A percentile compares a stretch with the other conserved stretches of the same genome.
Conservation (phyloP, 2,113 vertebrate genomes). For the Orycteropus afer region DNA sequence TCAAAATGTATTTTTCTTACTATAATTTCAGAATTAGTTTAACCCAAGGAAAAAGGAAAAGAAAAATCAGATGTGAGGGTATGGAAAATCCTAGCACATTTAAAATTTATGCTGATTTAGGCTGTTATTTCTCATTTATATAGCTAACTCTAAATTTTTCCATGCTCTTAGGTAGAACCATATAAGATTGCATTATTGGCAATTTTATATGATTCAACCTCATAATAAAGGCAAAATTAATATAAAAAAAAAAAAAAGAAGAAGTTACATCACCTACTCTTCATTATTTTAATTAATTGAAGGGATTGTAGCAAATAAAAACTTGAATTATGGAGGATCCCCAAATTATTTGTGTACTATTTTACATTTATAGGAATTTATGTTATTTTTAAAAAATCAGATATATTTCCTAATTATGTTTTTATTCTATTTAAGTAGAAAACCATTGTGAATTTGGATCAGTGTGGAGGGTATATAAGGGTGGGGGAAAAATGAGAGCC, state of each 20-base stretch:
- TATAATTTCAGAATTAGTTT: slow-evolving; percentile 60
- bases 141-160: slow-evolving; percentile 29
- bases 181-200: background rate
- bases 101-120: slow-evolving; percentile 8
- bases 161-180: background rate
- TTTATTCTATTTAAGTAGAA: slow-evolving; percentile 29
- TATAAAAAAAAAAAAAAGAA: background rate
- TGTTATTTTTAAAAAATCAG: slow-evolving; percentile 22
- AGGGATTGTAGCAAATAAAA: background rate
- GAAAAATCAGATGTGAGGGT: slow-evolving; percentile 17
- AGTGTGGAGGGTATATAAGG: background rate
- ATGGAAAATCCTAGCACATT: background rate
- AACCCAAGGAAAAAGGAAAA: background rate
- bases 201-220: background rate
- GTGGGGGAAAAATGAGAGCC: background rate
- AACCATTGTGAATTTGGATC: slow-evolving; percentile 17
- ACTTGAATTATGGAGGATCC: background rate
- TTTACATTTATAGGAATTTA: background rate
- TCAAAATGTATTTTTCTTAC: slow-evolving; percentile 23
- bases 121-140: slow-evolving; percentile 48
- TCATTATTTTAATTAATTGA: background rate
- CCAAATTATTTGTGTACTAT: background rate
- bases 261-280: background rate
- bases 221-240: background rate
- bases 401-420: background rate